Percentiles rank a stretch among this genome's conserved stretches.
Evolutionary conservation across 2,888 invertebrate species (phyloP).

Genomic region (Frankliniella fusca): DNA sequence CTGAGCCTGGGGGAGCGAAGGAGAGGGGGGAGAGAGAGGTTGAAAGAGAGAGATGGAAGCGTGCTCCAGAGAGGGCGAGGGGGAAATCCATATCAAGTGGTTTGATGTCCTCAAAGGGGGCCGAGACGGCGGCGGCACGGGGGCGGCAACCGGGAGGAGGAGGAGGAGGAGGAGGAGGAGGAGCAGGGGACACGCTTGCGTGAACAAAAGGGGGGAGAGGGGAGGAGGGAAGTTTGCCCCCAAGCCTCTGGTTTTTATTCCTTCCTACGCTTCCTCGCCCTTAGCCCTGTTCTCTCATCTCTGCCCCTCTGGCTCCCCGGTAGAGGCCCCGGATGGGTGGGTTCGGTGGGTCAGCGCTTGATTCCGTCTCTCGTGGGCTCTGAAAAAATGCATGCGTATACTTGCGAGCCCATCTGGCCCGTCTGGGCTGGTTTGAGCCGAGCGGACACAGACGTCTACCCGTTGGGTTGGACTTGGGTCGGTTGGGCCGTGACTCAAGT

Average conservation of each 20-base stretch:
- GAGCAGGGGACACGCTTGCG: neutral
- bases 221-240: slow-evolving; percentile 4
- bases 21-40: too few species aligned
- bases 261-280: neutral
- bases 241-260: neutral
- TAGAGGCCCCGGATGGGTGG: too few species aligned
- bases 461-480: too few species aligned
- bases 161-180: neutral
- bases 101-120: slow-evolving; percentile 21
- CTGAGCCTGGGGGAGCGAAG: neutral
- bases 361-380: too few species aligned
- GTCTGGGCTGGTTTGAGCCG: too few species aligned
- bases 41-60: too few species aligned
- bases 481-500: too few species aligned
- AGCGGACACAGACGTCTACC: too few species aligned
- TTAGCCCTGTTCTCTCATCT: neutral
- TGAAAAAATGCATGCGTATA: too few species aligned
- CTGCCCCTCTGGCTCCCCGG: neutral
- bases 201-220: neutral
- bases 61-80: too few species aligned
- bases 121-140: neutral
- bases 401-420: too few species aligned
- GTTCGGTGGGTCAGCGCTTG: too few species aligned
- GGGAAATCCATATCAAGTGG: slow-evolving; percentile 12
- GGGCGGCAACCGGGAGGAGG: neutral